Evolutionary conservation across 2,888 invertebrate species (phyloP), one percentile per base, ranked within the genome.

Genomic region (Empis stercorea): DNA sequence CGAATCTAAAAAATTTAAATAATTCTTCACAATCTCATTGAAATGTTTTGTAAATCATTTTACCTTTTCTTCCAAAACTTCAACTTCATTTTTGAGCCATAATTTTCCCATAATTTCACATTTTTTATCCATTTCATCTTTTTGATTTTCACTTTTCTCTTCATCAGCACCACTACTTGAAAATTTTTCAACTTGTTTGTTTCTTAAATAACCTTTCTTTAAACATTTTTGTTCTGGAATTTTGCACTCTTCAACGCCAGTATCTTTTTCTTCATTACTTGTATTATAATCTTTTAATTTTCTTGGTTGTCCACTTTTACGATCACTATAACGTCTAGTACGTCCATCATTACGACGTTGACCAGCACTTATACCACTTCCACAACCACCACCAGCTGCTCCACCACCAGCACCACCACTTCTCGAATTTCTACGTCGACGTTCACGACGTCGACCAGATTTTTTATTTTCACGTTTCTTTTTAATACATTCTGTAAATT

Each of bases 21-120:
- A 32, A 3, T 20, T n/a, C 4, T 6, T 6, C 13, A 15, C 5
- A 10, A 17, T 27, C 32, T 17, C 9, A 20, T 15, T 17, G 15
- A n/a, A 9, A 38, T 15, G 32, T 2, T 42, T 16, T n/a, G 6
- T 4, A 38, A 15, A 32, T 40, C 30, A 43, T 20, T 74, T 73
- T 13, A 83, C 78, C 56, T 80, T 76, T 53, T 75, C 83, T 68
- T 94, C 93, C 52, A 94, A 68, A 52, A 88, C 86, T 40, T 82
- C 79, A 15, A 94, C 92, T 65, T 89, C 92, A 7, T 89, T 86
- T 56, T 82, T 81, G 46, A 95, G 71, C 87, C 94, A 91, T 48
- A 94, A 72, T 56, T 85, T 85, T 3, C 93, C 93, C 79, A 94
- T 86, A 45, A 88, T 60, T 51, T 69, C 68, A 41, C 65, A 66